Evolutionary conservation across 1,140 invertebrate genomes (phyloP).

Genomic region (Drosophila arawakana): DNA sequence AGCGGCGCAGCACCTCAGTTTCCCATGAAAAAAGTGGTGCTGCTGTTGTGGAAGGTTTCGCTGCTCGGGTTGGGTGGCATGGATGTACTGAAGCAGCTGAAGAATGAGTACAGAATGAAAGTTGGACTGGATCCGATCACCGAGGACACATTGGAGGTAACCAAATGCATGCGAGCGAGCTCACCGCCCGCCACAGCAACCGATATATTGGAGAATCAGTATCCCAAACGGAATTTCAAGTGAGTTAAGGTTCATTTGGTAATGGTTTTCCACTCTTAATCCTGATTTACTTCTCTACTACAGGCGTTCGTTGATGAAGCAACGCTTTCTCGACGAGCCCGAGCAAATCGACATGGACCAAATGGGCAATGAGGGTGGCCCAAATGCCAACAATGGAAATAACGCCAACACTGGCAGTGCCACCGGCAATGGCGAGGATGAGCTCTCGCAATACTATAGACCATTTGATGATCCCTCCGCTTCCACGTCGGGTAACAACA

Average conservation of each 20-base stretch:
- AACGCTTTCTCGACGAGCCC: constrained; percentile 96
- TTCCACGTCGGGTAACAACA: constrained; percentile 45
- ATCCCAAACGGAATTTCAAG: constrained; percentile 89
- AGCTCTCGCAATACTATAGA: constrained; percentile 85
- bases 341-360: constrained; percentile 89
- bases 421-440: constrained; percentile 84
- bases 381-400: constrained; percentile 64
- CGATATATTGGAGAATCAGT: constrained; percentile 95
- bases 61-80: constrained; percentile 96
- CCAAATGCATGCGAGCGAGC: constrained; percentile 96
- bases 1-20: constrained; percentile 97
- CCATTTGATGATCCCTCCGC: constrained; percentile 85
- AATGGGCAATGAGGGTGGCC: constrained; percentile 68
- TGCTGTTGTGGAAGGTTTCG: constrained; percentile 98
- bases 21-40: constrained; percentile 98
- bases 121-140: constrained; percentile 90
- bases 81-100: constrained; percentile 90
- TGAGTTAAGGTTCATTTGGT: constrained; percentile 31
- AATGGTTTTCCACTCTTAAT: too few species aligned
- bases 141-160: constrained; percentile 97
- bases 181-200: constrained; percentile 97
- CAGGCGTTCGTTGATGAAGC: constrained; percentile 87
- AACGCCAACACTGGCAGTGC: constrained; percentile 32
- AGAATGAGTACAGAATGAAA: constrained; percentile 90
- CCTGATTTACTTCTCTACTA: background rate